Evolutionary conservation across 1,140 invertebrate genomes (phyloP).

Genomic region (Drosophila carrolli): DNA sequence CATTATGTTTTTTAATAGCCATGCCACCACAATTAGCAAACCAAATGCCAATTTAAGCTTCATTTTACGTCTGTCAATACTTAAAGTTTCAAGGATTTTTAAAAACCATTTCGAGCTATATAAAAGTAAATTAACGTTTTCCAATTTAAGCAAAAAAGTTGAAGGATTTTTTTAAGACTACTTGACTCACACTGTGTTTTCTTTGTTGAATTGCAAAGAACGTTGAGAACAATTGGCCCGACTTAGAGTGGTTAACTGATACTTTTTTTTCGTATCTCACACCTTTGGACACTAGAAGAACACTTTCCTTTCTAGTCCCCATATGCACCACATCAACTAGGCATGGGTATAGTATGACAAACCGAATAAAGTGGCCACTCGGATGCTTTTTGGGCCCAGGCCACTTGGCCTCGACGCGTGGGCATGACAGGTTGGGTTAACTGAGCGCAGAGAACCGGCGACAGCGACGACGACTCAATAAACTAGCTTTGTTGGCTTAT

Average conservation of each 20-base stretch:
- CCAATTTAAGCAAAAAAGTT: neutral
- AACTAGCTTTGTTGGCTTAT: constrained; percentile 72
- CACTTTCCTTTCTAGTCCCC: constrained; percentile 27
- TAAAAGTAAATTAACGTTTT: no score
- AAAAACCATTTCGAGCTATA: no score
- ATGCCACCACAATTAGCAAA: neutral
- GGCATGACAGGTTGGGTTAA: constrained; percentile 71
- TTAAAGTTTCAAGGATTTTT: no score
- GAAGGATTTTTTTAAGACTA: constrained; percentile 1
- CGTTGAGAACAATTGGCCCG: constrained; percentile 1
- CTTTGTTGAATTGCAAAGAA: constrained; percentile 15
- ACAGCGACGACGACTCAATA: constrained; percentile 67
- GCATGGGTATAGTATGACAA: constrained; percentile 34
- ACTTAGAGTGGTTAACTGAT: constrained; percentile 15
- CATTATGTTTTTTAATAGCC: neutral
- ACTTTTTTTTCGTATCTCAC: constrained; percentile 10
- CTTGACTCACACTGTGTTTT: neutral
- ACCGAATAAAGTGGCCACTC: constrained; percentile 33
- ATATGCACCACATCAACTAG: constrained; percentile 19
- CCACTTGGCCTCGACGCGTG: constrained; percentile 76
- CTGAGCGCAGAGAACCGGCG: constrained; percentile 51
- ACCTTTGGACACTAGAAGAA: constrained; percentile 19
- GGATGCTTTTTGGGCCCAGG: constrained; percentile 48
- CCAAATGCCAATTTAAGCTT: neutral
- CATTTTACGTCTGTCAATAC: no score